phyloP scores from a whole-genome alignment of 2,888 invertebrate genomes.

The Drosophila pegasa region DNA sequence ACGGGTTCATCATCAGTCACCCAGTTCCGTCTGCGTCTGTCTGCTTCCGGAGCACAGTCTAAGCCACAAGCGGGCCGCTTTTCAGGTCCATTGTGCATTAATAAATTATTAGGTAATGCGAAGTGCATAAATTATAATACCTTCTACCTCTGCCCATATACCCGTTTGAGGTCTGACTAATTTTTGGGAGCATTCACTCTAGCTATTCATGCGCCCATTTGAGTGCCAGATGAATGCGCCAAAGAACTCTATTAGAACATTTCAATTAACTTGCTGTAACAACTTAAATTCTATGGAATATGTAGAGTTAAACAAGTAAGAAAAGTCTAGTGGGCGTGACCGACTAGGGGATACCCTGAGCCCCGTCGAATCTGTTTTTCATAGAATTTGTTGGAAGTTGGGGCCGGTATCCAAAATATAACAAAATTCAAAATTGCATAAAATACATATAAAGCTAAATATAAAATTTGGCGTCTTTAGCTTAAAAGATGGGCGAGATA shows the following conservation, averaged over 20 bases:
- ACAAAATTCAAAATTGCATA: no score
- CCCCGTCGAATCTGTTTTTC: no score
- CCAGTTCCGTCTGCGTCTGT: constrained; percentile 36
- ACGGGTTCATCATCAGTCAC: constrained; percentile 56
- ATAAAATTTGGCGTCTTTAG: no score
- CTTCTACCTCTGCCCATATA: constrained; percentile 6
- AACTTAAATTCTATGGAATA: not conserved
- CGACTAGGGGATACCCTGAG: no score
- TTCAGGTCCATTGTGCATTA: constrained; percentile 63
- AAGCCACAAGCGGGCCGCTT: constrained; percentile 54
- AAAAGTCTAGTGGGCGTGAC: no score
- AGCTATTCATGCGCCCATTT: constrained; percentile 47
- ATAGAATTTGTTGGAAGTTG: no score
- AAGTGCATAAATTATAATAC: constrained; percentile 68
- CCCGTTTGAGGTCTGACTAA: constrained; percentile 2
- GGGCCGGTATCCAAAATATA: no score
- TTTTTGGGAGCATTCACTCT: constrained; percentile 20
- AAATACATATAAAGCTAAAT: no score
- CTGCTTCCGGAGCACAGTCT: constrained; percentile 60
- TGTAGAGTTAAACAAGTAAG: no score
- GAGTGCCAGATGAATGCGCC: constrained; percentile 7
- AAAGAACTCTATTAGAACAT: not conserved
- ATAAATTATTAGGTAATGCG: constrained; percentile 66
- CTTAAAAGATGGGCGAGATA: no score
- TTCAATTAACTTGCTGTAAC: not conserved